These are phyloP conservation scores for Oxyura jamaicensis DNA, from an alignment of 2,113 vertebrate species.

Conservation along the genomic window DNA sequence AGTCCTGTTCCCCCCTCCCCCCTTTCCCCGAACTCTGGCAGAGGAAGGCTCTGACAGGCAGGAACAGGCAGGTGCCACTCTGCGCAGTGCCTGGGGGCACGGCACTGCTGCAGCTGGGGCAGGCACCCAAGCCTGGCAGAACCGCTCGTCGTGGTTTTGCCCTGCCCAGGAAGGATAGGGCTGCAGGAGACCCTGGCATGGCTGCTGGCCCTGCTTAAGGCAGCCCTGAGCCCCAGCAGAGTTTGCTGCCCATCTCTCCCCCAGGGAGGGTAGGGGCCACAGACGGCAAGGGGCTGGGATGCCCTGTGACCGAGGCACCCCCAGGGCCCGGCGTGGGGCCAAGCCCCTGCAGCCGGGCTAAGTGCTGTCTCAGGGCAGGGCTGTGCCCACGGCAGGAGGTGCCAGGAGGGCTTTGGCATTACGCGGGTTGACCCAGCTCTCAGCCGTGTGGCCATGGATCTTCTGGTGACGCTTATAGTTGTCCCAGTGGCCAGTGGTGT, in stretches of 20 bases:
- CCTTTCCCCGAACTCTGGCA: background rate
- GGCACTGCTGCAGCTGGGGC: background rate
- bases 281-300: too few relatives aligned
- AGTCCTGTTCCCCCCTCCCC: conserved; percentile 22
- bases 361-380: conserved; percentile 61
- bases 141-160: accelerated
- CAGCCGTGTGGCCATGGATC: conserved; percentile 88
- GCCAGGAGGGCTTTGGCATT: conserved; percentile 54
- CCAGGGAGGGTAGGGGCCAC: background rate
- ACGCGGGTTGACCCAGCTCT: conserved; percentile 80
- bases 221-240: background rate
- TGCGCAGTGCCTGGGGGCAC: background rate
- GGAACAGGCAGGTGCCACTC: background rate
- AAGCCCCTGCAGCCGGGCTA: background rate
- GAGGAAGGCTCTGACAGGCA: background rate
- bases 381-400: conserved; percentile 35
- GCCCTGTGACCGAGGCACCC: background rate
- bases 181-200: background rate
- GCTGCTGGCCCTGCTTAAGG: accelerated
- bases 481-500: conserved; percentile 98
- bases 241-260: background rate
- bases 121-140: background rate
- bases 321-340: background rate
- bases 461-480: conserved; percentile 99
- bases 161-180: background rate